Base-by-base conservation (phyloP, 2,797 vertebrate genomes). In the Muscicapa striata region DNA sequence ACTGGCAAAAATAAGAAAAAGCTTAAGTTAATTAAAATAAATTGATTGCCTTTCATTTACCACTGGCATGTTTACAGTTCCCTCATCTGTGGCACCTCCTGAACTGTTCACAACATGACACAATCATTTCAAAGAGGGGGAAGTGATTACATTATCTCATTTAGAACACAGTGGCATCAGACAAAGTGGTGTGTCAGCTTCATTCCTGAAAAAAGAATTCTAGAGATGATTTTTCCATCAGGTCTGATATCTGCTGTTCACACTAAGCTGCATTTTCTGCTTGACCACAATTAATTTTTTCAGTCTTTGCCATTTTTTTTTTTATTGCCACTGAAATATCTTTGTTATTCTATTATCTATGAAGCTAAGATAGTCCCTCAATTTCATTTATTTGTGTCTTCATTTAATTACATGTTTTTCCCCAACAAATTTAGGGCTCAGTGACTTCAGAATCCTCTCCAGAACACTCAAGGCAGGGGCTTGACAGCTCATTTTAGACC, bases 401-500 rank as follows among this genome's bases (percentile, higher is more conserved):
- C 43, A 68, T 46, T 68, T 55, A 73, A 10, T 49, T 80, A 52
- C 27, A 18, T 2, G 8, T 80, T 85, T 74, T 30, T 10, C 3
- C 36, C 24, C 34, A 45, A 7, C 0, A 0, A 11, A 48, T 80
- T 94, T 68, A 75, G 43, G 68, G 30, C 29, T 93, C 90, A 62
- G 9, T 72, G 75, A 51, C 29, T 90, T 61, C 26, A 74, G 78
- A 54, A 72, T 43, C 45, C 61, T 80, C 61, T 67, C 46, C 81
- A 90, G 78, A 72, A 23, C 38, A 26, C 30, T 66, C 59, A 29
- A 55, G 14, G 36, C 61, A 87, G 59, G 48, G 59, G 26, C 84
- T 32, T 89, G 93, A 92, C 90, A 91, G 78, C 61, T 94, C 81
- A 58, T 92, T 93, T 92, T 45, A 40, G 38, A 32, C 34, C 32